Conservation (phyloP, 2,113 vertebrate species). For the Dromaius novaehollandiae region DNA sequence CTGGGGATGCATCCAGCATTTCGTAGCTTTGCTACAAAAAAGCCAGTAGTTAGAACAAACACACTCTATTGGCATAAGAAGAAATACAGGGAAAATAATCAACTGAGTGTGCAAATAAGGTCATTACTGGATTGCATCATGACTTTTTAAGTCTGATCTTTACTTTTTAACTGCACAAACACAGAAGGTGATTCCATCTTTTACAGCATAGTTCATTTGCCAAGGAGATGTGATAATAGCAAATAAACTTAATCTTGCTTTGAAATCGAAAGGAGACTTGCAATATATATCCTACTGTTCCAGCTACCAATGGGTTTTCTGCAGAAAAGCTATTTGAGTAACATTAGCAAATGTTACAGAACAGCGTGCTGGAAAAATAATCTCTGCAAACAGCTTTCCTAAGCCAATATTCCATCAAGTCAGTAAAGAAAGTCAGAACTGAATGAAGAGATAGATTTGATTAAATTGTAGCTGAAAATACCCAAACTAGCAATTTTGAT, state of each 20-base stretch:
- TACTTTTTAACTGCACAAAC: conserved; percentile 8
- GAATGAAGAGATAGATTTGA: neutral
- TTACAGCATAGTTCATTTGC: neutral
- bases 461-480: neutral
- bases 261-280: neutral
- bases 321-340: neutral
- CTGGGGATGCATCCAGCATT: neutral
- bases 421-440: neutral
- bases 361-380: neutral
- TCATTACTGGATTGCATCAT: neutral
- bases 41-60: neutral
- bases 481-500: neutral
- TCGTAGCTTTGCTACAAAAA: neutral
- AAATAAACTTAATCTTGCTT: neutral
- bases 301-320: neutral
- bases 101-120: neutral
- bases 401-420: neutral
- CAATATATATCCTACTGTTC: neutral
- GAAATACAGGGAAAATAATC: neutral
- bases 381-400: neutral
- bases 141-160: neutral
- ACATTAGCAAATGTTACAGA: neutral
- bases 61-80: neutral
- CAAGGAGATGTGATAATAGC: neutral
- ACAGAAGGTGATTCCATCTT: neutral